phyloP scores from a whole-genome alignment of 2,888 invertebrate genomes.

The Tenthredo livida region DNA sequence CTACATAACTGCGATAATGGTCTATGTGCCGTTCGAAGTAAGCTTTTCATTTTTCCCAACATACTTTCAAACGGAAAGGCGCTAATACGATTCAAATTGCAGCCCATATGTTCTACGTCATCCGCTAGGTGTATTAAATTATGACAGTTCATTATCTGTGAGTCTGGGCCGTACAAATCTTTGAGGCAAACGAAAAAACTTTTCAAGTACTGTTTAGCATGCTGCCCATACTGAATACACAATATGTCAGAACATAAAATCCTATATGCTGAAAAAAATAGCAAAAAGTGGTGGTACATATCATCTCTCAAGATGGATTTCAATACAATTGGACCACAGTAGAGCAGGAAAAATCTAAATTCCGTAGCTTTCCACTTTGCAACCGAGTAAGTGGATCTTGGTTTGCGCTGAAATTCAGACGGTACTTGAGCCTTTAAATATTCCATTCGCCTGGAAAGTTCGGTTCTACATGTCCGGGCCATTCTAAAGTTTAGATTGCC shows the following conservation, averaged over 20 bases:
- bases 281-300: conserved; percentile 55
- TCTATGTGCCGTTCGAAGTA: conserved; percentile 48
- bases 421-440: not conserved
- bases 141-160: conserved; percentile 57
- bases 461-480: not conserved
- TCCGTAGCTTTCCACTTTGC: conserved; percentile 4
- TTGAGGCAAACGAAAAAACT: conserved; percentile 53
- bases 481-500: not conserved
- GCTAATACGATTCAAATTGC: conserved; percentile 53
- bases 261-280: conserved; percentile 49
- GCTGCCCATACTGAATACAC: conserved; percentile 35
- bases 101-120: conserved; percentile 48
- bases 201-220: conserved; percentile 49
- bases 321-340: conserved; percentile 1
- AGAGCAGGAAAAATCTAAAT: too few species aligned
- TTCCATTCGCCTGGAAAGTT: not conserved
- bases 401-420: not conserved
- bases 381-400: not conserved
- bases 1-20: conserved; percentile 41
- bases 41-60: conserved; percentile 53
- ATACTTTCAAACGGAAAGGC: conserved; percentile 57
- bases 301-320: conserved; percentile 27
- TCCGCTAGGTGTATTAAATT: conserved; percentile 51
- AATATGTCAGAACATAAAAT: conserved; percentile 50
- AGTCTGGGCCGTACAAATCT: conserved; percentile 52